Percentiles rank a stretch among this genome's conserved stretches.
These are phyloP conservation scores for Drosophila sulfurigaster DNA, from an alignment of 1,140 invertebrate species.

Conservation along the genomic window DNA sequence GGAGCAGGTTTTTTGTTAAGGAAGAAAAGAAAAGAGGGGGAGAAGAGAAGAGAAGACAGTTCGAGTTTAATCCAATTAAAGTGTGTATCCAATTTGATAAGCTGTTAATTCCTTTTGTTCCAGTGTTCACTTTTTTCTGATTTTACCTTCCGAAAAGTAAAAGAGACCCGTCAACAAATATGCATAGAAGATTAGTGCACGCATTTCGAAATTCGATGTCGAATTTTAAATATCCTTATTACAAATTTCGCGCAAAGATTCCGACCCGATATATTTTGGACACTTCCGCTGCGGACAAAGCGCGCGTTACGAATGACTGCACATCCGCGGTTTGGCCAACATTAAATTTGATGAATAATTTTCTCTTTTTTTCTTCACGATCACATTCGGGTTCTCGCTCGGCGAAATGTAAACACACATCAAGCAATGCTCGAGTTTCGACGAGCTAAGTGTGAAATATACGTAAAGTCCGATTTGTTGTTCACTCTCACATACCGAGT, in stretches of 20 bases:
- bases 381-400: constrained; percentile 19
- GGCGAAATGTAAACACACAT: constrained; percentile 39
- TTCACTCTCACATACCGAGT: constrained; percentile 17
- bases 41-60: constrained; percentile 16
- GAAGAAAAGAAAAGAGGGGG: constrained; percentile 10
- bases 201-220: constrained; percentile 38
- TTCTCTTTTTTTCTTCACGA: constrained; percentile 73
- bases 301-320: constrained; percentile 74
- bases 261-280: constrained; percentile 24
- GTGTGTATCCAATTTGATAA: not conserved
- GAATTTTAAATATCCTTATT: constrained; percentile 25
- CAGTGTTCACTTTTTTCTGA: not conserved
- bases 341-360: constrained; percentile 75
- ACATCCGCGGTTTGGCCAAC: constrained; percentile 47
- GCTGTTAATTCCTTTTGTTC: not conserved
- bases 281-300: constrained; percentile 61
- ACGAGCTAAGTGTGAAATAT: constrained; percentile 67
- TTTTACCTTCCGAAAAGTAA: constrained; percentile 80
- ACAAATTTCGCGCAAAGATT: constrained; percentile 7
- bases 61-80: constrained; percentile 1
- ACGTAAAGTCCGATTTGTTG: constrained; percentile 5
- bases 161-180: constrained; percentile 61
- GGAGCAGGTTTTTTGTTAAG: not conserved
- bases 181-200: constrained; percentile 57
- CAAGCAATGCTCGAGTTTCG: constrained; percentile 26